Percentiles rank a stretch among this genome's conserved stretches.
These are phyloP conservation scores for Neostethus bicornis DNA, from an alignment of 2,797 vertebrate genomes.

Conservation along the genomic window DNA sequence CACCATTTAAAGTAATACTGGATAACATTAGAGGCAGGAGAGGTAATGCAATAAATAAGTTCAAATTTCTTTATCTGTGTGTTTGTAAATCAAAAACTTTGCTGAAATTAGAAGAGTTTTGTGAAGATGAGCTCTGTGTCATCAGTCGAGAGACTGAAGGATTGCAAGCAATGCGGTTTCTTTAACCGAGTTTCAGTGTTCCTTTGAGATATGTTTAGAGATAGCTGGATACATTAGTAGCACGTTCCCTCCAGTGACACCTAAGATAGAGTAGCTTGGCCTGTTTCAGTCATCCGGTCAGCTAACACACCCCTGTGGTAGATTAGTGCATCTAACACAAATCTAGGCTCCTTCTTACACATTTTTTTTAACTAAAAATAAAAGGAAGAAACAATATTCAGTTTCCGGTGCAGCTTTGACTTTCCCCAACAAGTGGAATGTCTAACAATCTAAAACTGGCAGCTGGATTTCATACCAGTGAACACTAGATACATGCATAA, in stretches of 20 bases:
- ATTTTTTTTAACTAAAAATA: constrained; percentile 28
- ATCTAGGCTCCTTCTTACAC: constrained; percentile 37
- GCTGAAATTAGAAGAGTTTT: constrained; percentile 29
- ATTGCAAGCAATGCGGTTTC: constrained; percentile 35
- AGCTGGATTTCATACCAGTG: constrained; percentile 5
- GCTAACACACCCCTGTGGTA: constrained; percentile 57
- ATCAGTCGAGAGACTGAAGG: constrained; percentile 36
- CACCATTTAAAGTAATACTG: constrained; percentile 80
- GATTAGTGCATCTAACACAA: constrained; percentile 55
- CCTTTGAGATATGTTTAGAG: constrained; percentile 68
- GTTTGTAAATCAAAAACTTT: constrained; percentile 14
- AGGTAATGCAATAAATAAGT: constrained; percentile 45
- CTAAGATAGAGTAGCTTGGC: constrained; percentile 69
- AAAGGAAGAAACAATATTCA: constrained; percentile 16
- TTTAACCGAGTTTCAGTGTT: constrained; percentile 49
- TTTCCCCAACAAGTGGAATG: constrained; percentile 19
- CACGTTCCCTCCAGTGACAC: constrained; percentile 72
- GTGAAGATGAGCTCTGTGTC: constrained; percentile 32
- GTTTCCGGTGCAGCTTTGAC: constrained; percentile 19
- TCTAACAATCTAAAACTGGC: constrained; percentile 3
- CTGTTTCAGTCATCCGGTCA: constrained; percentile 78
- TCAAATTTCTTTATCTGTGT: constrained; percentile 15
- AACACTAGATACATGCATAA: constrained; percentile 11
- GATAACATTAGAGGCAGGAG: constrained; percentile 69
- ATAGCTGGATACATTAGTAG: constrained; percentile 75